These are phyloP conservation scores for Tapera naevia DNA, from an alignment of 2,797 vertebrate species.

Conservation along the genomic window DNA sequence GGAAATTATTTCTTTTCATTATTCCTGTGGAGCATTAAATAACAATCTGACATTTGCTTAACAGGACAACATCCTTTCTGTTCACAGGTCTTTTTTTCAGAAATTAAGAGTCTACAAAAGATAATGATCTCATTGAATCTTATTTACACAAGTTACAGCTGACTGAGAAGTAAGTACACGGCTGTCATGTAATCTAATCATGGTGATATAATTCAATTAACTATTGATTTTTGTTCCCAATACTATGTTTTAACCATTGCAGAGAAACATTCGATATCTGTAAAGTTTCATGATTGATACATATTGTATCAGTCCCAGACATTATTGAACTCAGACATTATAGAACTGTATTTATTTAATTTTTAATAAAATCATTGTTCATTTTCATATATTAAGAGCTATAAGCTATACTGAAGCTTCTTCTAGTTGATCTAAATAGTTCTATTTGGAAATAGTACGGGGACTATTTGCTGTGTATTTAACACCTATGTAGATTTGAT, in stretches of 20 bases:
- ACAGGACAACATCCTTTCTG: constrained; percentile 32
- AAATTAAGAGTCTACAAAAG: constrained; percentile 49
- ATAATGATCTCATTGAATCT: constrained; percentile 60
- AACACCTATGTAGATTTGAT: not conserved
- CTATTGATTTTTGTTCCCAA: constrained; percentile 38
- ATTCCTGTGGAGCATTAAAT: not conserved
- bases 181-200: constrained; percentile 34
- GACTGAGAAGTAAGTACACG: constrained; percentile 52
- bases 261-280: not conserved
- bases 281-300: not conserved
- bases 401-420: not conserved
- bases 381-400: not conserved
- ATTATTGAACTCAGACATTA: not conserved
- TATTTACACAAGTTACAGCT: constrained; percentile 55
- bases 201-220: constrained; percentile 50
- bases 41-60: constrained; percentile 36
- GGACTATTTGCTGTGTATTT: constrained; percentile 8
- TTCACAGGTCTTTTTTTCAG: constrained; percentile 30
- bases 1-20: constrained; percentile 33
- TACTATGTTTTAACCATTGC: not conserved
- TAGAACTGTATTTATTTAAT: not conserved
- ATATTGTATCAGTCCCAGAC: not conserved
- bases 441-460: not conserved
- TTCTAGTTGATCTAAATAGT: not conserved
- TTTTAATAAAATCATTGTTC: not conserved